Base-by-base conservation (phyloP, 2,113 vertebrate species). In the Loxodonta africana region DNA sequence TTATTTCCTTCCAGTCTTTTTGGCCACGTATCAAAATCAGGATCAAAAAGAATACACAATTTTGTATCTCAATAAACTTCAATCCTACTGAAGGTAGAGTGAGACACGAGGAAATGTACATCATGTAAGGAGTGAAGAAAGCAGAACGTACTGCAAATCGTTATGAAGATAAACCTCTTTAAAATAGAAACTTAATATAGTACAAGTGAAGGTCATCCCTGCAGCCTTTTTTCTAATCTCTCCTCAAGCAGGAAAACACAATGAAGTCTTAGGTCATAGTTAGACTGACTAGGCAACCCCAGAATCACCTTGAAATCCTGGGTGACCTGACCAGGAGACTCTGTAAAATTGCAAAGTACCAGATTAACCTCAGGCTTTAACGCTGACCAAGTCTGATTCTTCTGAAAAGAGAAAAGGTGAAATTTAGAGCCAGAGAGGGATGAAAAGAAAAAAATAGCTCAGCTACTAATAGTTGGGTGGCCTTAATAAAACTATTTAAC, bases 281-380 rank as follows among this genome's bases (percentile, higher is more conserved):
- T 26, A 10, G n/a, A 76, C 9, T 25, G 44, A 83, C 14, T 1
- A 37, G 23, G 8, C n/a, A 30, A 92, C 95, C 87, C 90, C 87
- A 37, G 25, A 95, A 84, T 91, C 69, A 51, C 14, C 87, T 96
- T 60, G 28, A 83, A 88, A 90, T 62, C 88, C 78, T 77, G 84
- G 51, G 57, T 85, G 33, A 83, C 80, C 88, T 90, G 87, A 78
- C 87, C 46, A 2, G 25, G 41, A 90, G 84, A 63, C 46, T 73
- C 62, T 37, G 2, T 71, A 48, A 95, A 95, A 88, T 62, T 26
- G 77, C 48, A 62, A 88, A 84, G 57, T 1, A 53, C 10, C 91
- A 67, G 53, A 91, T 87, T 65, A 78, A 67, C n/a, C 69, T 81
- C 91, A 83, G 37, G 23, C 37, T 87, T 93, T 65, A 20, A n/a